These are phyloP conservation scores for Halocaridina rubra DNA, from an alignment of 2,888 invertebrate species.

Conservation along the genomic window DNA sequence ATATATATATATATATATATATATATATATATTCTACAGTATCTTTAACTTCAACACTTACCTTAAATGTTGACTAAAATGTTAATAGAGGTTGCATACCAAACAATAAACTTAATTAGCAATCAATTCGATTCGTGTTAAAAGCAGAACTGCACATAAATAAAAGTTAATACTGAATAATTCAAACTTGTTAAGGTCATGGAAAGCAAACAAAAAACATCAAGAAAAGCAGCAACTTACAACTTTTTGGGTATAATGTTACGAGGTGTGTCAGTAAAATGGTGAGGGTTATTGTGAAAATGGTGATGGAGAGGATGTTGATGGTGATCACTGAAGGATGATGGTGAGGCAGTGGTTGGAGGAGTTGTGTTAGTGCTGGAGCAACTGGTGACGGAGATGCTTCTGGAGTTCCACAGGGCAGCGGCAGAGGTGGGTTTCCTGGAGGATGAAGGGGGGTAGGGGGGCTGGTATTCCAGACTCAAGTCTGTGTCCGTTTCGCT, in stretches of 20 bases:
- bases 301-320: background rate
- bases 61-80: background rate
- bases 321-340: background rate
- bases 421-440: background rate
- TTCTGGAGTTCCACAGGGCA: background rate
- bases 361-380: background rate
- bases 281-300: conserved; percentile 14
- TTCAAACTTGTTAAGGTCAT: too few species aligned
- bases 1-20: conserved; percentile 6
- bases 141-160: too few species aligned
- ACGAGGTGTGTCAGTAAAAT: conserved; percentile 17
- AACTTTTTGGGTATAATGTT: conserved; percentile 48
- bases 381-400: background rate
- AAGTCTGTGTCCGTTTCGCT: conserved; percentile 46
- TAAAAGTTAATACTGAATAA: too few species aligned
- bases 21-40: background rate
- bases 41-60: background rate
- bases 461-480: conserved; percentile 40
- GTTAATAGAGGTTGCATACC: background rate
- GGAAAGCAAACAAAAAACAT: too few species aligned
- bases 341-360: background rate
- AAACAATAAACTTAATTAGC: background rate
- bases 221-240: conserved; percentile 25
- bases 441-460: background rate
- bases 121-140: background rate